Conservation (phyloP, 2,113 vertebrate species). For the Colaptes auratus region DNA sequence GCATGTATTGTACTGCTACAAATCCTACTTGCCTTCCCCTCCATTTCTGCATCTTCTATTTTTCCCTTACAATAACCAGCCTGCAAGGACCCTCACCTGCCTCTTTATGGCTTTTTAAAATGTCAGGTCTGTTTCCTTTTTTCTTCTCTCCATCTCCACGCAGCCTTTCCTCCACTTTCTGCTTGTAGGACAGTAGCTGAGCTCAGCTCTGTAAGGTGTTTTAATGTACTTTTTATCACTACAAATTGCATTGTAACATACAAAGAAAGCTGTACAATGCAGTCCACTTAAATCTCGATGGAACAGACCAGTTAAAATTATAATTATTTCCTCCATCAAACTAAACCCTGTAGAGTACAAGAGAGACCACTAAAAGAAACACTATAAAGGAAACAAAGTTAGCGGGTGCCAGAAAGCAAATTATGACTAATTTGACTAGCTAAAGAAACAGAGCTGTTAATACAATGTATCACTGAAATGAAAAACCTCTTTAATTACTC, state of each 20-base stretch:
- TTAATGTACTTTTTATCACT: conserved; percentile 24
- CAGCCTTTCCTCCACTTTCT: neutral
- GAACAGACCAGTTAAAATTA: conserved; percentile 54
- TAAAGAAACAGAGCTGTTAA: conserved; percentile 37
- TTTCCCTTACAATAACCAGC: neutral
- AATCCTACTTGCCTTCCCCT: conserved; percentile 14
- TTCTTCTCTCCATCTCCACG: neutral
- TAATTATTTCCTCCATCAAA: conserved; percentile 59
- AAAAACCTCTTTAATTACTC: conserved; percentile 16
- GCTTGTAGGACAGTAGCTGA: conserved; percentile 40
- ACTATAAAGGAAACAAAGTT: conserved; percentile 43
- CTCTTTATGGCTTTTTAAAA: conserved; percentile 37
- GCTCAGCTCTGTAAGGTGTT: conserved; percentile 22
- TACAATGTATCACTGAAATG: neutral
- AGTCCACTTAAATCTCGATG: conserved; percentile 9
- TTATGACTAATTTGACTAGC: conserved; percentile 20
- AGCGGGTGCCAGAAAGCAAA: conserved; percentile 49
- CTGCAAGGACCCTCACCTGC: conserved; percentile 41
- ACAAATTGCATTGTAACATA: neutral
- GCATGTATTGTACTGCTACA: neutral
- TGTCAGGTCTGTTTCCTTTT: conserved; percentile 18
- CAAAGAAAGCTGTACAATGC: neutral
- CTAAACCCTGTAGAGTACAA: conserved; percentile 39
- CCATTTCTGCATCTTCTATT: neutral
- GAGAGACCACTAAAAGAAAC: conserved; percentile 61